Conservation (phyloP, 2,797 vertebrate genomes). For the Pangasius mekongensis region DNA sequence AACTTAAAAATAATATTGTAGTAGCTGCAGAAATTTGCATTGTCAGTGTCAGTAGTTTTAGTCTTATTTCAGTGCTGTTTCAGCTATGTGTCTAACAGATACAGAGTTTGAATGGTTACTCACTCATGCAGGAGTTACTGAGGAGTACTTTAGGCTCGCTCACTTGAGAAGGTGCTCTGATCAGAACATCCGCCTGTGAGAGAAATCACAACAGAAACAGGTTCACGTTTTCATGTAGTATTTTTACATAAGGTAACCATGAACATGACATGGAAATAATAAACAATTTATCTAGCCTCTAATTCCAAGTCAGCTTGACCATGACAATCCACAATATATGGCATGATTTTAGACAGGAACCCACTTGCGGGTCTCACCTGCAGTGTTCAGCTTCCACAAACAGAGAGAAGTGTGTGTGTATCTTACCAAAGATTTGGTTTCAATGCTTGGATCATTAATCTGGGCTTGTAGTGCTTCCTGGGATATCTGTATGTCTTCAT, state of each 20-base stretch:
- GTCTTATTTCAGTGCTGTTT: background rate
- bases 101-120: constrained; percentile 51
- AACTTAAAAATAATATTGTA: background rate
- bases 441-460: constrained; percentile 54
- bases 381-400: background rate
- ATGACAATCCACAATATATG: background rate
- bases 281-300: no score
- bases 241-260: background rate
- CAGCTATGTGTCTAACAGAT: background rate
- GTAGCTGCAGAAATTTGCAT: background rate
- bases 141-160: constrained; percentile 63
- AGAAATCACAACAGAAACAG: background rate
- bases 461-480: constrained; percentile 60
- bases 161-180: constrained; percentile 35
- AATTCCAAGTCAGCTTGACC: background rate
- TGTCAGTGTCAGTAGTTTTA: background rate
- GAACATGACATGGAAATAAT: background rate
- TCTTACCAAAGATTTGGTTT: constrained; percentile 60
- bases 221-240: background rate
- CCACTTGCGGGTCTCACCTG: background rate
- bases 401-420: background rate
- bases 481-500: constrained; percentile 70
- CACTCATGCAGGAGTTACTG: constrained; percentile 67
- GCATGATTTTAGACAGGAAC: background rate
- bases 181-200: constrained; percentile 22